phyloP scores from a whole-genome alignment of 2,888 invertebrate species.

The Pantelozetes paolii region DNA sequence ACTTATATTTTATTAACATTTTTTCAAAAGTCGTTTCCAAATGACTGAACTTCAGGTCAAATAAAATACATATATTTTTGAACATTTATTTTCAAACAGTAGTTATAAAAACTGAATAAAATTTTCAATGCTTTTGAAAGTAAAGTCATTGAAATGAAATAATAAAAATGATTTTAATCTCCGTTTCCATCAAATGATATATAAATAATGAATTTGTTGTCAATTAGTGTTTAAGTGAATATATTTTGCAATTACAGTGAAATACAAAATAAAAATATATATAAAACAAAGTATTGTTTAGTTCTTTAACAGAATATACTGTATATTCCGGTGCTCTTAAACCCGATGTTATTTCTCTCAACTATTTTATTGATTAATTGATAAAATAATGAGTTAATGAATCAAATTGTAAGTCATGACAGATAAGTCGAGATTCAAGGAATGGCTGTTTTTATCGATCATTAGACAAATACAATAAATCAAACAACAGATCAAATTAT shows the following conservation, averaged over 20 bases:
- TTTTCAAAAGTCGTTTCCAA: not conserved
- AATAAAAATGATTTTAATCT: not conserved
- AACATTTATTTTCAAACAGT: not conserved
- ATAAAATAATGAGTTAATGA: conserved; percentile 22
- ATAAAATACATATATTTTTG: not conserved
- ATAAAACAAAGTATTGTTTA: not conserved
- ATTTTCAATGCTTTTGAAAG: too few species aligned
- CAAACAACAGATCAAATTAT: conserved; percentile 2
- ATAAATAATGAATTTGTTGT: not conserved
- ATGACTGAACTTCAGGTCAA: not conserved
- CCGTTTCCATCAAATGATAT: not conserved
- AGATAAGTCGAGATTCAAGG: not conserved
- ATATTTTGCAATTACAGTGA: not conserved
- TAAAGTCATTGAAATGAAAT: too few species aligned
- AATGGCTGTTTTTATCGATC: conserved; percentile 14
- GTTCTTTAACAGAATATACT: not conserved
- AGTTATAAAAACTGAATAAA: not conserved
- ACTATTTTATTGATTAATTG: conserved; percentile 17
- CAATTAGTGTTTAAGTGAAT: not conserved
- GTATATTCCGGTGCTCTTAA: not conserved
- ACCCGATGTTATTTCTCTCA: not conserved
- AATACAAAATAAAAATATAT: not conserved
- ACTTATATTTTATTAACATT: not conserved
- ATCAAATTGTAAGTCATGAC: conserved; percentile 24
- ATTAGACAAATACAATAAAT: conserved; percentile 21